phyloP scores from a whole-genome alignment of 30 jellyfish, hydroid and myxozoan genomes.

The Turritopsis rubra region DNA sequence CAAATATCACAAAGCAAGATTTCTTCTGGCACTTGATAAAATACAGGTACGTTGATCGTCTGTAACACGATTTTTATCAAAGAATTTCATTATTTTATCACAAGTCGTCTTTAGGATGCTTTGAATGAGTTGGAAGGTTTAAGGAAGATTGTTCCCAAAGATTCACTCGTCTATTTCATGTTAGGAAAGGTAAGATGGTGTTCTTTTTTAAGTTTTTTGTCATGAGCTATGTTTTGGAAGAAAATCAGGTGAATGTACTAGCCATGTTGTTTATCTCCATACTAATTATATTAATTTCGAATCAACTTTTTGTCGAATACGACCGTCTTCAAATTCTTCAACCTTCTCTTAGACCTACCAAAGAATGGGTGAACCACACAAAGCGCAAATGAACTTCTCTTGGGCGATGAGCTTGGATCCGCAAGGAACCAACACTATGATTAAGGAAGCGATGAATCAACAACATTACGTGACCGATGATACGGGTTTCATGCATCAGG shows the following conservation, averaged over 20 bases:
- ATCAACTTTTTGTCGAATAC: neutral
- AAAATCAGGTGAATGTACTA: no score
- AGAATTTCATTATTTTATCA: no score
- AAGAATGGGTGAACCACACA: slow-evolving; percentile 52
- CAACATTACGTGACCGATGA: slow-evolving; percentile 50
- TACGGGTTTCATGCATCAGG: slow-evolving; percentile 12
- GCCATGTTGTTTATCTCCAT: no score
- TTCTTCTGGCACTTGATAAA: slow-evolving; percentile 55
- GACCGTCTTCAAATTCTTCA: neutral
- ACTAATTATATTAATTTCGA: no score
- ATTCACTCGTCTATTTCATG: slow-evolving; percentile 61
- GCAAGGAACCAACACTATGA: slow-evolving; percentile 81
- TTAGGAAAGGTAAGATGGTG: slow-evolving; percentile 59
- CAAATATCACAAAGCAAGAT: slow-evolving; percentile 83
- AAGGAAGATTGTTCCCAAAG: slow-evolving; percentile 59
- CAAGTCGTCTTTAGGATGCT: slow-evolving; percentile 60
- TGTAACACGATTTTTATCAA: neutral
- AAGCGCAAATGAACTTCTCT: slow-evolving; percentile 85
- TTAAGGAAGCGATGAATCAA: slow-evolving; percentile 72
- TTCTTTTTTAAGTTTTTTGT: neutral
- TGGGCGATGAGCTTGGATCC: slow-evolving; percentile 95
- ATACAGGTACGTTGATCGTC: slow-evolving; percentile 49
- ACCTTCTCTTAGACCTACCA: slow-evolving; percentile 49
- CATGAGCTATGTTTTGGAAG: neutral
- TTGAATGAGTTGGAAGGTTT: slow-evolving; percentile 60